Evolutionary conservation across 2,113 vertebrate species (phyloP), one percentile per base, ranked within the genome.

Genomic region (Chionodraco myersi): DNA sequence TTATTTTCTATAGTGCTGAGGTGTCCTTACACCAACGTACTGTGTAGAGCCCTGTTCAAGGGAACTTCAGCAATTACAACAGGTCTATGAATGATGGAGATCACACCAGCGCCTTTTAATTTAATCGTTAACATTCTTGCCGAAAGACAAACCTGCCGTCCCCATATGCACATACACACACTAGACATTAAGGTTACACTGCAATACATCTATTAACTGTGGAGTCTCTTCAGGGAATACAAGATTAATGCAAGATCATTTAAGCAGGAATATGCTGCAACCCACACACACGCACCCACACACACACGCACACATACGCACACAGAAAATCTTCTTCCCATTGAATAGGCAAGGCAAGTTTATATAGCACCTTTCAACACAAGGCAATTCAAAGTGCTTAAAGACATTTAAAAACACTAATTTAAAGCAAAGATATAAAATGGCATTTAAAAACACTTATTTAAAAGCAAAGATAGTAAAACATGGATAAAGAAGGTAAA

Each of bases 41-140:
- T 30, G 30, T 30, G 30, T 30, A 30, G 30, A 49, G 58, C 26
- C 59, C 59, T 85, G 47, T 72, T 77, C 21, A 59, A 52, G 51
- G 53, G 66, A 53, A 41, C 72, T 23, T 77, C 36, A 69, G 48
- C 15, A 59, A 10, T 74, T 58, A 21, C 4, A 4, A 52, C 57
- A 66, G 57, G 48, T 51, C 45, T 49, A 41, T 75, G 72, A 69
- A 64, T 54, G 64, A 12, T 34, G 61, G 18, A 69, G 82, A 82
- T 78, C 73, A 52, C 84, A 86, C 53, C 67, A 64, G 73, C 34
- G 53, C 53, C 59, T 73, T 83, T 76, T 72, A 45, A 79, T 75
- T 72, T 54, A 75, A 44, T 11, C 56, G 49, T 64, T 71, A 44
- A 62, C 6, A 0, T 66, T 10, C 30, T 26, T 8, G n/a, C 80